Conservation (phyloP, 2,797 vertebrate species). For the Dermochelys coriacea region DNA sequence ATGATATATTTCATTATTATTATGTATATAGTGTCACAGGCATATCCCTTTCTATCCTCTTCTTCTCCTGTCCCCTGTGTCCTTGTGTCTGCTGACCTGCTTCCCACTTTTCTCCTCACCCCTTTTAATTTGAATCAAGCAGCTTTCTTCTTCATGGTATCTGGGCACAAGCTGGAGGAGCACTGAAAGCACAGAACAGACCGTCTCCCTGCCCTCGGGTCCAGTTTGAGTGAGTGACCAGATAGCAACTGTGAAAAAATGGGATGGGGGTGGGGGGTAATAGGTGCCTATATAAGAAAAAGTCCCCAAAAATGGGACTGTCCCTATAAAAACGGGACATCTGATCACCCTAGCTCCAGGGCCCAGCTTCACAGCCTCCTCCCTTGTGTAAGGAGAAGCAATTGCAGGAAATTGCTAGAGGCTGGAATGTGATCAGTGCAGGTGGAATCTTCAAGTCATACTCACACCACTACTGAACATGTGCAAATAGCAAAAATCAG, state of each 20-base stretch:
- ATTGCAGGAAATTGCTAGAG: not conserved
- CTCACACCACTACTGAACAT: not conserved
- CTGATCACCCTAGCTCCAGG: no score
- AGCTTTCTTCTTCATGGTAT: not conserved
- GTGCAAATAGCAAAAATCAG: not conserved
- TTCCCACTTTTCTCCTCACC: not conserved
- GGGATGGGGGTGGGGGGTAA: no score
- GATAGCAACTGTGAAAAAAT: no score
- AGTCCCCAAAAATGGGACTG: no score
- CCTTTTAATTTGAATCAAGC: not conserved
- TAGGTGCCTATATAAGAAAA: no score
- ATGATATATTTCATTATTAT: not conserved
- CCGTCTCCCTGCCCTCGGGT: not conserved
- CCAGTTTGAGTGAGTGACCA: not conserved
- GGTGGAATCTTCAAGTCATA: not conserved
- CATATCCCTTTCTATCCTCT: not conserved
- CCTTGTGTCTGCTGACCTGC: not conserved
- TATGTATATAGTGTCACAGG: slow-evolving; percentile 21
- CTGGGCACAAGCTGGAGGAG: not conserved
- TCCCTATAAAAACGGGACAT: no score
- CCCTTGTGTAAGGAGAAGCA: not conserved
- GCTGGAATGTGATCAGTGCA: not conserved
- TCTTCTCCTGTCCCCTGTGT: slow-evolving; percentile 16
- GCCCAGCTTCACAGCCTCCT: not conserved
- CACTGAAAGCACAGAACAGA: not conserved